Evolutionary conservation across 2,113 vertebrate genomes (phyloP), one percentile per base, ranked within the genome.

Genomic region (Dicerorhinus sumatrensis): DNA sequence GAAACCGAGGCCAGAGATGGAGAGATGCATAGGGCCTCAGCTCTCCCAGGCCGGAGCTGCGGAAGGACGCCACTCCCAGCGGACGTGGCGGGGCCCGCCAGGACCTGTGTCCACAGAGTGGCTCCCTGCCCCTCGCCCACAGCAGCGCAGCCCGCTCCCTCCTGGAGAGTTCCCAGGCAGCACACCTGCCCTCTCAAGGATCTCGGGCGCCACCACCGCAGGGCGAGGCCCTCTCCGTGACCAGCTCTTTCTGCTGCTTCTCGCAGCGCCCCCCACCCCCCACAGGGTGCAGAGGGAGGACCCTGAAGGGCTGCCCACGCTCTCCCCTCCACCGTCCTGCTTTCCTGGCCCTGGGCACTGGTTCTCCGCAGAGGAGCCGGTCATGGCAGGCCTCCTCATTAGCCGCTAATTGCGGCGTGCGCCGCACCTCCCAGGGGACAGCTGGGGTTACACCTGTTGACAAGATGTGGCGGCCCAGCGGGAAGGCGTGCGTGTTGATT

Each of bases 401-500:
- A 98, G 94, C 51, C 0, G 3, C 92, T 96, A 96, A 96, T 92
- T 89, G 93, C 20, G 0, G 12, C 7, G 0, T 2, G 10, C 0
- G 3, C 23, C 0, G 0, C 25, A 54, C 85, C 94, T 56, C 86
- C 79, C 21, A 5, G 73, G 77, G 60, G 0, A 54, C 7, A 42
- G 77, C 81, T 12, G 0, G 54, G 27, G 51, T 65, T 36, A 96
- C 98, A 97, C 98, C 97, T 98, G 98, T 97, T 98, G 96, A 97
- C 98, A 98, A 97, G 96, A 62, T 60, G 97, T 93, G 86, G 69
- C 0, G 0, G 73, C 84, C 91, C 94, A 0, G 33, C 1, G 97
- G 97, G 91, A 95, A 46, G 82, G 36, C 33, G 9, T 31, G 0
- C 0, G 21, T 1, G 48, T 33, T 70, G 91, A 85, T 96, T 81